phyloP scores from a whole-genome alignment of 1,140 invertebrate genomes.

The Theocolax elegans region DNA sequence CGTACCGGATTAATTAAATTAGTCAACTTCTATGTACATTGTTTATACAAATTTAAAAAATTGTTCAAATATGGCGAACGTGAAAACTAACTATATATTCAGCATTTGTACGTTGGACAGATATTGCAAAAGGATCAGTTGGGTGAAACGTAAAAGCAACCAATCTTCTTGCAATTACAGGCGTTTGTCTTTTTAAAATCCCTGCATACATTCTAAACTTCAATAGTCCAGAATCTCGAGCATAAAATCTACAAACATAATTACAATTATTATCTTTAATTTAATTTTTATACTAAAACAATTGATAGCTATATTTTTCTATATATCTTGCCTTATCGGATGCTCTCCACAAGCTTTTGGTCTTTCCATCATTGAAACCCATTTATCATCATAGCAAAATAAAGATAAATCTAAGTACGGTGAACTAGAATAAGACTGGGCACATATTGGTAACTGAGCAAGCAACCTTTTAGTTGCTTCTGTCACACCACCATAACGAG shows the following conservation, averaged over 20 bases:
- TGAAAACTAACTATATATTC: constrained; percentile 98
- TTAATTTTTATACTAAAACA: not conserved
- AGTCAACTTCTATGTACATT: constrained; percentile 15
- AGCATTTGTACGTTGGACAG: constrained; percentile 93
- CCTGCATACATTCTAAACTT: constrained; percentile 91
- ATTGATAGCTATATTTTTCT: constrained; percentile 14
- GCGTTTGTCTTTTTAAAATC: constrained; percentile 71
- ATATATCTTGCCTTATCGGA: constrained; percentile 80
- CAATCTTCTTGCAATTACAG: constrained; percentile 75
- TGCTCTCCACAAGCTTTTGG: constrained; percentile 94
- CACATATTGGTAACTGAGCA: constrained; percentile 93
- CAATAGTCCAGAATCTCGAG: constrained; percentile 87
- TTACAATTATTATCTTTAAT: not conserved
- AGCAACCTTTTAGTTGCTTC: constrained; percentile 92
- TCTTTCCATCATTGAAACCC: constrained; percentile 94
- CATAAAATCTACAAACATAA: constrained; percentile 82
- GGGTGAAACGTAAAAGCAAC: constrained; percentile 99
- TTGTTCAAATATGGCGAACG: constrained; percentile 69
- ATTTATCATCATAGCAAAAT: constrained; percentile 97
- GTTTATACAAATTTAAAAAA: not conserved
- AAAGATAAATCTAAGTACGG: constrained; percentile 93
- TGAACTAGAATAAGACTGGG: constrained; percentile 92
- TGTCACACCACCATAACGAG: constrained; percentile 83
- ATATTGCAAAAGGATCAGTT: constrained; percentile 94
- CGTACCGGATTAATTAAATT: too few species aligned